These are phyloP conservation scores for Anas flavirostris DNA, from an alignment of 2,797 vertebrate species.

Conservation along the genomic window DNA sequence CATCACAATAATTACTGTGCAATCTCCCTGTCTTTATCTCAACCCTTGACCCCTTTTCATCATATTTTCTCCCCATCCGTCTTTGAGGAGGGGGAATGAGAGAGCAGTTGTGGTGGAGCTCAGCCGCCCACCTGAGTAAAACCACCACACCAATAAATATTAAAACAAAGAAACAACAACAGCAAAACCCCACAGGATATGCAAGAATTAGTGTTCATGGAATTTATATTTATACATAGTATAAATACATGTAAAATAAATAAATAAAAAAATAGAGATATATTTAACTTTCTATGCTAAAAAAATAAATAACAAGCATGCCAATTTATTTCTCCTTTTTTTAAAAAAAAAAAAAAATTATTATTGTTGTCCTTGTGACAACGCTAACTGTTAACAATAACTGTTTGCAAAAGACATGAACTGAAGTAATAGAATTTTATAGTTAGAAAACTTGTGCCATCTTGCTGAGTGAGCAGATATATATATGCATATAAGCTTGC, in stretches of 20 bases:
- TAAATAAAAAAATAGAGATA: not conserved
- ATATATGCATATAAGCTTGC: slow-evolving; percentile 6
- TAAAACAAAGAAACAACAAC: too few relatives aligned
- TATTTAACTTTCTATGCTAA: not conserved
- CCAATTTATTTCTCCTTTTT: not conserved
- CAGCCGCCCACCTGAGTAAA: too few relatives aligned
- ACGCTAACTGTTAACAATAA: not conserved
- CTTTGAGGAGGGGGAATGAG: too few relatives aligned
- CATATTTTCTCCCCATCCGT: too few relatives aligned
- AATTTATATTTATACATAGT: not conserved
- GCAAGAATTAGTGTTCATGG: not conserved
- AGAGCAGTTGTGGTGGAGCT: too few relatives aligned
- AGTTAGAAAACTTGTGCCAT: slow-evolving; percentile 19
- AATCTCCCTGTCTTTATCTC: too few relatives aligned
- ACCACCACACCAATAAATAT: not conserved
- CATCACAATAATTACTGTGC: too few relatives aligned
- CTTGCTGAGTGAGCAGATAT: slow-evolving; percentile 21
- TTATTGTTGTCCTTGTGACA: not conserved
- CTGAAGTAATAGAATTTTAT: not conserved
- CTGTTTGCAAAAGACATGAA: not conserved
- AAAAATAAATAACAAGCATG: not conserved
- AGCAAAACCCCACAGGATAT: not conserved
- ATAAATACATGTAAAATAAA: not conserved
- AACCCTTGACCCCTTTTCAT: too few relatives aligned
- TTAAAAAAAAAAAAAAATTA: not conserved